phyloP scores from a whole-genome alignment of 2,797 vertebrate species.

The Dromococcyx pavoninus region DNA sequence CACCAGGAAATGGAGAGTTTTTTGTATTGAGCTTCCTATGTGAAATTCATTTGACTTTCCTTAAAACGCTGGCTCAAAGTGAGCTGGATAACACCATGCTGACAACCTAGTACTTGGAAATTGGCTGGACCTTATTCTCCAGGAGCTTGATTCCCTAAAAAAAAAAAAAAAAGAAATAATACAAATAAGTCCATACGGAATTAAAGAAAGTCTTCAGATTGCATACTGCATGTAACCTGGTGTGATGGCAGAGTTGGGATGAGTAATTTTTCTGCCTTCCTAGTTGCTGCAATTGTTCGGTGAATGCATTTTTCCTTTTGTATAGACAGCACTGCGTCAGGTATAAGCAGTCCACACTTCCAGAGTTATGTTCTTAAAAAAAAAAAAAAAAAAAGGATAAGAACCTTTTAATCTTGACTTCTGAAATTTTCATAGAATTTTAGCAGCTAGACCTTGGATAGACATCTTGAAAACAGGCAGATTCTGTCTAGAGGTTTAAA shows the following conservation, averaged over 20 bases:
- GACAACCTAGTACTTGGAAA: neutral
- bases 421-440: neutral
- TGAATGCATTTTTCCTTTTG: neutral
- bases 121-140: neutral
- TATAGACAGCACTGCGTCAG: neutral
- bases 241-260: neutral
- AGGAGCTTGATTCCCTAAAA: neutral
- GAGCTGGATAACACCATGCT: neutral
- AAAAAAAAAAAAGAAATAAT: neutral
- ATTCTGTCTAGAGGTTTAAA: neutral
- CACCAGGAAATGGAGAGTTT: neutral
- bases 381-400: neutral
- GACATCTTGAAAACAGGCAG: neutral
- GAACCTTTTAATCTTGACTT: neutral
- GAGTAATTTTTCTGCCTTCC: neutral
- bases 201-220: neutral
- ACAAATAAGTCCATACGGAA: neutral
- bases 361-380: neutral
- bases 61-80: neutral
- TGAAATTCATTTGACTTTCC: neutral
- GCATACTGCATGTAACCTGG: rapidly evolving
- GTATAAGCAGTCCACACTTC: neutral
- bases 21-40: neutral
- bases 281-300: neutral
- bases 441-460: neutral